A percentile compares a stretch with the other conserved stretches of the same genome.
These are phyloP conservation scores for Heliconius erato DNA, from an alignment of 2,888 invertebrate species.

Conservation along the genomic window DNA sequence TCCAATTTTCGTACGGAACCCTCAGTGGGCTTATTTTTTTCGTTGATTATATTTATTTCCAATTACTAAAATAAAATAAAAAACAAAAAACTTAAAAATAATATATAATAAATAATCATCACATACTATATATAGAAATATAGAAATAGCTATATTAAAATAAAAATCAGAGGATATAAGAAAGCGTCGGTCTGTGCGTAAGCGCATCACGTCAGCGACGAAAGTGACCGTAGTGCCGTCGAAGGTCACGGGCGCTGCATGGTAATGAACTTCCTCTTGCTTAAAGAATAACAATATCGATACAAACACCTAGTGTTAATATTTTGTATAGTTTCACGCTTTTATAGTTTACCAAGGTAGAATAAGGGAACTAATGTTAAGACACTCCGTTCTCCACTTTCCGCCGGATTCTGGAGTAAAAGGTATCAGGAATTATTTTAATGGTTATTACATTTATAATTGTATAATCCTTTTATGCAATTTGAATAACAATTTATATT, in stretches of 20 bases:
- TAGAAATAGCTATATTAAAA: background rate
- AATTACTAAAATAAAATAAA: too few relatives aligned
- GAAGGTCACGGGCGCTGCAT: slow-evolving; percentile 75
- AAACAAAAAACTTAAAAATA: background rate
- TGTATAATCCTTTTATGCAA: too few relatives aligned
- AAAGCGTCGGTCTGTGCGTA: slow-evolving; percentile 68
- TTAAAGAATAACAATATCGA: slow-evolving; percentile 40
- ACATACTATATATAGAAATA: background rate
- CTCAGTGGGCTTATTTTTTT: too few relatives aligned
- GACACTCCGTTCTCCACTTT: too few relatives aligned
- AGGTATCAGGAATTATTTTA: too few relatives aligned
- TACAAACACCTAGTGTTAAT: background rate
- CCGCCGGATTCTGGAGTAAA: too few relatives aligned
- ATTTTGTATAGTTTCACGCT: background rate
- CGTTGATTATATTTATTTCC: too few relatives aligned
- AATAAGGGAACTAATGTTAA: too few relatives aligned
- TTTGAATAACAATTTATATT: too few relatives aligned
- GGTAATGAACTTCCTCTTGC: slow-evolving; percentile 59
- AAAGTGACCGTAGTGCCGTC: slow-evolving; percentile 65
- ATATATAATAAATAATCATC: background rate
- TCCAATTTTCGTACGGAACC: too few relatives aligned
- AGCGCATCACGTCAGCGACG: slow-evolving; percentile 68
- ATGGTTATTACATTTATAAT: too few relatives aligned
- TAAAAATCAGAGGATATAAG: slow-evolving; percentile 59
- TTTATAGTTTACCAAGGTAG: background rate